Evolutionary conservation across 2,888 invertebrate species (phyloP), one percentile per base, ranked within the genome.

Genomic region (Eulithis prunata): DNA sequence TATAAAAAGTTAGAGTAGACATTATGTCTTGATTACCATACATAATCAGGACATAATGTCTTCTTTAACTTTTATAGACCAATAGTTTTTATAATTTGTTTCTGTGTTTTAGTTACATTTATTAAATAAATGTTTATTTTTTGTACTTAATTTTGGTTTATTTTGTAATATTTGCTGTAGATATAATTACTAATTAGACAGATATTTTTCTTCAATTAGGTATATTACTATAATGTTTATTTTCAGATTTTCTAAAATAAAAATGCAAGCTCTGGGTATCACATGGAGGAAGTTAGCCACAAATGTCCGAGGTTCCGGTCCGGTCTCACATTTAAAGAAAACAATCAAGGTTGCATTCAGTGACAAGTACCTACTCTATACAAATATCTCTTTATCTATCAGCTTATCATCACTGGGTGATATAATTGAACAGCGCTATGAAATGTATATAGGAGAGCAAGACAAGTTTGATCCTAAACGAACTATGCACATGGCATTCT

Each of bases 331-430:
- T 13, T 72, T 88, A 51, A 83, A 75, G 79, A 83, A 75, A 73
- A 63, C 82, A 51, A 77, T 87, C 3, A 85, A 81, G 77, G 79
- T 88, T 57, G 95, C 95, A 13, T 96, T 96, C 79, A 95, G 94
- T 81, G 90, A 94, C 46, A 96, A 95, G 85, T 96, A 96, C 88
- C 90, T 98, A 69, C 87, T 98, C 2, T 93, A 95, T 64, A 98
- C 98, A 58, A 98, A 98, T 90, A 94, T 97, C 12, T 94, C 95
- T 5, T 95, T 98, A 80, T 98, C 98, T 0, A 87, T 97, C 55
- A 92, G 94, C 3, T 93, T 98, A 57, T 98, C 98, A 32, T 95
- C 95, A 1, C 76, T 95, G 6, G 98, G 98, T 12, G 98, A 98
- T 85, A 77, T 95, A 5, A 81, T 98, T 53, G 97, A 98, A 86